Conservation (phyloP, 2,113 vertebrate species). For the Festucalex cinctus region DNA sequence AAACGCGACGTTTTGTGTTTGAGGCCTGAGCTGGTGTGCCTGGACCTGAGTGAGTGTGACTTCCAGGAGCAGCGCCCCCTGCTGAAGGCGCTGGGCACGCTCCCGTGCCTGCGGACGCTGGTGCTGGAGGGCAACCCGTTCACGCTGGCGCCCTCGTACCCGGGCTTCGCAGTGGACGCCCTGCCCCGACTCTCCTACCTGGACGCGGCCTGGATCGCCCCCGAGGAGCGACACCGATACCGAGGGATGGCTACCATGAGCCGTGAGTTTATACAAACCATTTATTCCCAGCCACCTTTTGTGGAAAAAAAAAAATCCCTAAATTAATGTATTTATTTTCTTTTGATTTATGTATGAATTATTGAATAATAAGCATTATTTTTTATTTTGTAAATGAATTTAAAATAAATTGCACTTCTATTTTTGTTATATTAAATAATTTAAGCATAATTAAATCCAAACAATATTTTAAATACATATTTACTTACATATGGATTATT, state of each 20-base stretch:
- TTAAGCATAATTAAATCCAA: no score
- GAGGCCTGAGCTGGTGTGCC: conserved; percentile 84
- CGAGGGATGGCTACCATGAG: conserved; percentile 58
- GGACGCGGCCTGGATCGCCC: conserved; percentile 68
- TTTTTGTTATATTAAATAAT: no score
- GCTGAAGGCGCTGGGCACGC: conserved; percentile 55
- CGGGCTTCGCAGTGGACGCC: conserved; percentile 78
- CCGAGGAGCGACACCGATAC: conserved; percentile 70
- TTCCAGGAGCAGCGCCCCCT: conserved; percentile 71
- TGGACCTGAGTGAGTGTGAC: conserved; percentile 83
- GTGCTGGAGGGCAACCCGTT: conserved; percentile 83
- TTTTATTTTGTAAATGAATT: no score
- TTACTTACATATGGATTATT: no score
- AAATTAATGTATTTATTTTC: no score
- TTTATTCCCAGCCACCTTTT: no score
- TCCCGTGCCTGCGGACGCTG: conserved; percentile 72
- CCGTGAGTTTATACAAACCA: conserved; percentile 63
- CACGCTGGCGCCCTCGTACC: conserved; percentile 75
- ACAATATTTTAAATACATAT: no score
- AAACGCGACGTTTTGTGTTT: background rate
- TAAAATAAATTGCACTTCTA: no score
- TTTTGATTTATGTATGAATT: no score
- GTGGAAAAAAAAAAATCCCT: no score
- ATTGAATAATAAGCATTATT: no score
- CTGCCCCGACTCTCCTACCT: conserved; percentile 72